phyloP scores from a whole-genome alignment of 2,797 vertebrate species.

The Acanthurus leucopareius region DNA sequence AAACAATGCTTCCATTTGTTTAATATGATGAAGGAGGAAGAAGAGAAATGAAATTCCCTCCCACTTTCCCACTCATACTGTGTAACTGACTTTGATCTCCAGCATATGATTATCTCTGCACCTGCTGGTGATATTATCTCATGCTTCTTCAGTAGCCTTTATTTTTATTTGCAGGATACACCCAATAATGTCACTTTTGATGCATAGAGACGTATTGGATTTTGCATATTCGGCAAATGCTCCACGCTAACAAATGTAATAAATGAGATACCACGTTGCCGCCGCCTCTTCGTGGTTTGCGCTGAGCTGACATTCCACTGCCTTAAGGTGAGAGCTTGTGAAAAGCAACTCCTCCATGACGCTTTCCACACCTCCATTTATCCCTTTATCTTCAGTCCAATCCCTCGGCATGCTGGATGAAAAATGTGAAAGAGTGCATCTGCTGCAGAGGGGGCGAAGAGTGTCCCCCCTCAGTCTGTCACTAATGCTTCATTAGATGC shows the following conservation, averaged over 20 bases:
- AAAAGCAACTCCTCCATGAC: slow-evolving; percentile 22
- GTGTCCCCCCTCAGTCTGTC: slow-evolving; percentile 66
- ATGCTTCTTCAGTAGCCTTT: slow-evolving; percentile 31
- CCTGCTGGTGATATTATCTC: slow-evolving; percentile 33
- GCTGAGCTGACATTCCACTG: slow-evolving; percentile 60
- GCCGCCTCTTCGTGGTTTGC: slow-evolving; percentile 35
- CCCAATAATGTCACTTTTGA: slow-evolving; percentile 54
- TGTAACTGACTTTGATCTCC: not conserved
- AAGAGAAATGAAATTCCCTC: slow-evolving; percentile 1
- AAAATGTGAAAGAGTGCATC: slow-evolving; percentile 58
- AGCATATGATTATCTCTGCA: slow-evolving; percentile 36
- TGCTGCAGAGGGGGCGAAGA: slow-evolving; percentile 53
- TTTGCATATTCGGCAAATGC: slow-evolving; percentile 67
- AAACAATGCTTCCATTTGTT: slow-evolving; percentile 8
- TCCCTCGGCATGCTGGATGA: slow-evolving; percentile 47
- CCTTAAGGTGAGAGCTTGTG: slow-evolving; percentile 45
- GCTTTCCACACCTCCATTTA: slow-evolving; percentile 47
- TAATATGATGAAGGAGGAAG: slow-evolving; percentile 1
- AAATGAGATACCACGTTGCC: slow-evolving; percentile 63
- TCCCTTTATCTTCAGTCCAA: slow-evolving; percentile 61
- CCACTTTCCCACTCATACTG: not conserved
- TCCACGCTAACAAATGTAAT: slow-evolving; percentile 62
- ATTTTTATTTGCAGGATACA: slow-evolving; percentile 33
- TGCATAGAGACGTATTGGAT: slow-evolving; percentile 33
- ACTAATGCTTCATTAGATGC: slow-evolving; percentile 79